Evolutionary conservation across 2,797 vertebrate genomes (phyloP).

Genomic region (Arrhamphus sclerolepis): DNA sequence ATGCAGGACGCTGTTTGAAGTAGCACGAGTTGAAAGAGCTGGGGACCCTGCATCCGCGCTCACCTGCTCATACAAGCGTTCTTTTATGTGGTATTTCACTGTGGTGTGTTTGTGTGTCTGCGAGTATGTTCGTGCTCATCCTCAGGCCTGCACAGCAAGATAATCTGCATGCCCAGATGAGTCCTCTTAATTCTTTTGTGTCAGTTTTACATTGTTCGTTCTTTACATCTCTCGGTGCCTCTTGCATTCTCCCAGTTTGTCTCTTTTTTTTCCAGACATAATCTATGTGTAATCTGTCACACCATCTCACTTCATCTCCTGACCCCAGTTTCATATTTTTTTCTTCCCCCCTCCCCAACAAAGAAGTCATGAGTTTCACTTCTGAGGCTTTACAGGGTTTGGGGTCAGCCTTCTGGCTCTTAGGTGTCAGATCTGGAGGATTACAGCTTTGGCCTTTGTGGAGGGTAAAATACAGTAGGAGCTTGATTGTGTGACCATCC

Average conservation of each 20-base stretch:
- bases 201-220: slow-evolving; percentile 19
- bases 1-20: slow-evolving; percentile 78
- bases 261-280: background rate
- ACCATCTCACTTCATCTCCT: slow-evolving; percentile 16
- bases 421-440: slow-evolving; percentile 56
- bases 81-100: slow-evolving; percentile 77
- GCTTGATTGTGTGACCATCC: slow-evolving; percentile 44
- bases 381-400: slow-evolving; percentile 38
- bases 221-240: slow-evolving; percentile 8
- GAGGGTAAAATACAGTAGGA: slow-evolving; percentile 21
- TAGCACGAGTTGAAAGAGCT: slow-evolving; percentile 73
- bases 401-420: slow-evolving; percentile 49
- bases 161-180: slow-evolving; percentile 41
- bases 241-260: background rate
- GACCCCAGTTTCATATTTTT: slow-evolving; percentile 20
- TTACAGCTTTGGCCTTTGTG: slow-evolving; percentile 47
- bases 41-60: slow-evolving; percentile 55
- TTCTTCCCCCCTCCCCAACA: background rate
- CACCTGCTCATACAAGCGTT: slow-evolving; percentile 71
- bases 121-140: slow-evolving; percentile 21
- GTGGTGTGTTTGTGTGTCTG: slow-evolving; percentile 31
- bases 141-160: slow-evolving; percentile 32
- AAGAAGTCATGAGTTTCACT: slow-evolving; percentile 54
- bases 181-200: slow-evolving; percentile 31
- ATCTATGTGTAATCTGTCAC: slow-evolving; percentile 8